These are phyloP conservation scores for Dendrolimus punctatus DNA, from an alignment of 1,140 invertebrate genomes.

Conservation along the genomic window DNA sequence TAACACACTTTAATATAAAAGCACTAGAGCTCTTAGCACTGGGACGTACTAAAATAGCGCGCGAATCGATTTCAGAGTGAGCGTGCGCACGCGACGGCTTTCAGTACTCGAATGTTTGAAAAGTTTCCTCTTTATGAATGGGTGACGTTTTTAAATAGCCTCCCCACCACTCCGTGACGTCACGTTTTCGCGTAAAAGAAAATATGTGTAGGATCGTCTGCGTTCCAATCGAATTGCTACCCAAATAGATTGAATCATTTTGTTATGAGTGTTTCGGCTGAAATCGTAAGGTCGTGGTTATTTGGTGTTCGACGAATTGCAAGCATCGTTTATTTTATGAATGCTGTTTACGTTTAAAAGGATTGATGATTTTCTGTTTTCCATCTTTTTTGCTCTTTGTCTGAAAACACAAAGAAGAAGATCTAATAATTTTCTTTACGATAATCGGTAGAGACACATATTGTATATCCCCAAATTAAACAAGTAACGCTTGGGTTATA, in stretches of 20 bases:
- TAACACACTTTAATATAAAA: constrained; percentile 20
- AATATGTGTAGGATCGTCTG: constrained; percentile 37
- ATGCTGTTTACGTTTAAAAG: no score
- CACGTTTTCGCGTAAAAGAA: constrained; percentile 18
- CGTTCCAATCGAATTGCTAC: constrained; percentile 41
- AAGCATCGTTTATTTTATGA: no score
- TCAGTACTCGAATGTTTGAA: constrained; percentile 37
- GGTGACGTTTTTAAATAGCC: constrained; percentile 62
- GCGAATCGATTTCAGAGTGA: constrained; percentile 12
- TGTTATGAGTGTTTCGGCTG: constrained; percentile 5
- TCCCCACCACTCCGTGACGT: constrained; percentile 34
- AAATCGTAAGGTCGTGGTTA: no score
- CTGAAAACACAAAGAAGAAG: no score
- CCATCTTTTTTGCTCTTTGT: no score
- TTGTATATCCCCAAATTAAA: no score
- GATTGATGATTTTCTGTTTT: no score
- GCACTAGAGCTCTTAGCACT: constrained; percentile 13
- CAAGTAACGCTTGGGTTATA: no score
- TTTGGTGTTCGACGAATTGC: no score
- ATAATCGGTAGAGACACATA: no score
- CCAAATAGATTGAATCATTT: constrained; percentile 38
- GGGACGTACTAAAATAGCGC: constrained; percentile 19
- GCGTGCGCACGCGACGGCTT: constrained; percentile 46
- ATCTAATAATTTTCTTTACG: no score
- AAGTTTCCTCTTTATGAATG: constrained; percentile 48